These are phyloP conservation scores for Cryptomyrus ogoouensis DNA, from an alignment of 2,113 vertebrate species.

Conservation along the genomic window DNA sequence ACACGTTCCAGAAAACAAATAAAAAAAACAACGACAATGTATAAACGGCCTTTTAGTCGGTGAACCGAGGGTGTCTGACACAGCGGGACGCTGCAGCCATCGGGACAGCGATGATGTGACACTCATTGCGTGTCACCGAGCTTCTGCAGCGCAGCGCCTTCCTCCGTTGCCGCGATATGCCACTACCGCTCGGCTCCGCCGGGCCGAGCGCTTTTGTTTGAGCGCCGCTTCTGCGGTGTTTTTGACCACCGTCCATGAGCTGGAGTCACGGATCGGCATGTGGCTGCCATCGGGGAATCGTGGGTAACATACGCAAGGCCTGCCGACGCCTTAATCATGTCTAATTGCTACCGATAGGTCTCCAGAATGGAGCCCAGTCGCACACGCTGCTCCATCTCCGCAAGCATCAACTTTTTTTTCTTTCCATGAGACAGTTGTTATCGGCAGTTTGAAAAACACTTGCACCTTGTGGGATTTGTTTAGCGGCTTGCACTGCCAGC, in stretches of 20 bases:
- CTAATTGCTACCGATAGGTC: constrained; percentile 21
- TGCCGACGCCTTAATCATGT: constrained; percentile 14
- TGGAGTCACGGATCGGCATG: background rate
- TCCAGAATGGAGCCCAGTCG: background rate
- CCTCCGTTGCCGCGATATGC: background rate
- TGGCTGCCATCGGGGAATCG: background rate
- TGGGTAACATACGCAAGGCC: background rate
- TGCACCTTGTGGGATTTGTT: constrained; percentile 24
- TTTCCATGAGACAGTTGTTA: constrained; percentile 27
- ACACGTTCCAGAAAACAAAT: constrained; percentile 17
- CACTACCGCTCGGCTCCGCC: background rate
- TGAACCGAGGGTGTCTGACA: background rate
- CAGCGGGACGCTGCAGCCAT: background rate
- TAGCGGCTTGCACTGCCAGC: constrained; percentile 23
- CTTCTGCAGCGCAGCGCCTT: background rate
- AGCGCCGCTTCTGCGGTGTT: background rate
- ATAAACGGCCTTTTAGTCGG: background rate
- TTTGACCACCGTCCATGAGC: background rate
- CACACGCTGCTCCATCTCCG: background rate
- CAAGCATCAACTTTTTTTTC: background rate
- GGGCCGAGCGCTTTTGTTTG: background rate
- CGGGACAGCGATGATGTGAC: background rate
- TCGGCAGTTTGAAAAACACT: constrained; percentile 22
- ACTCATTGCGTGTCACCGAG: background rate
- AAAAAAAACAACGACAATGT: background rate